Percentiles rank a stretch among this genome's conserved stretches.
phyloP scores from a whole-genome alignment of 2,797 vertebrate species.

The Epinephelus coioides region DNA sequence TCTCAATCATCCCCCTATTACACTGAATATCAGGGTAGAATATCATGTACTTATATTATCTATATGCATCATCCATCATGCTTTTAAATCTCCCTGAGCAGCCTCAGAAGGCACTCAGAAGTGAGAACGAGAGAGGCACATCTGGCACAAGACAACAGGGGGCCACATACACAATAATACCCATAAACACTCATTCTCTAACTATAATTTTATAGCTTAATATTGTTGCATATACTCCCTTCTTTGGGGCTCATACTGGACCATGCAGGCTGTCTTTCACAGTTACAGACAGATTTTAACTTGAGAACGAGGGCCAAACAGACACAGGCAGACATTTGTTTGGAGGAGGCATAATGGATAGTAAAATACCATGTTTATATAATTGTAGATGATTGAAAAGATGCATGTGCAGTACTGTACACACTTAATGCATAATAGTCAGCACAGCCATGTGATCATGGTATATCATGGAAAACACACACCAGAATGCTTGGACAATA shows the following conservation, averaged over 20 bases:
- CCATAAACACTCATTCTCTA: constrained; percentile 4
- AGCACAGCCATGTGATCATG: not conserved
- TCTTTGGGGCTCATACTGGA: not conserved
- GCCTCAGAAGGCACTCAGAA: constrained; percentile 11
- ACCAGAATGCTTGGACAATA: not conserved
- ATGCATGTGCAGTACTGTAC: not conserved
- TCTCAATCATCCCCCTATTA: not conserved
- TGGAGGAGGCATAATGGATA: not conserved
- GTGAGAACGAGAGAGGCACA: constrained; percentile 18
- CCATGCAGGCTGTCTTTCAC: not conserved
- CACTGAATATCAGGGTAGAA: constrained; percentile 9
- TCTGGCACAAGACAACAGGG: constrained; percentile 37
- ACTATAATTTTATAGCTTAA: constrained; percentile 1
- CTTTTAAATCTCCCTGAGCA: constrained; percentile 31
- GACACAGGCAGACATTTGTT: not conserved
- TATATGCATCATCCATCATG: constrained; percentile 11
- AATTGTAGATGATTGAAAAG: constrained; percentile 8
- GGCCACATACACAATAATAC: constrained; percentile 12
- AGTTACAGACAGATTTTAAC: not conserved
- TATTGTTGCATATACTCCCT: constrained; percentile 7
- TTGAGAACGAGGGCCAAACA: not conserved
- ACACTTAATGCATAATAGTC: not conserved
- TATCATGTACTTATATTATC: constrained; percentile 23
- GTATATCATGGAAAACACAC: not conserved
- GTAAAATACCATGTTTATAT: not conserved